These are phyloP conservation scores for Oppia nitens DNA, from an alignment of 1,140 invertebrate species.

Conservation along the genomic window DNA sequence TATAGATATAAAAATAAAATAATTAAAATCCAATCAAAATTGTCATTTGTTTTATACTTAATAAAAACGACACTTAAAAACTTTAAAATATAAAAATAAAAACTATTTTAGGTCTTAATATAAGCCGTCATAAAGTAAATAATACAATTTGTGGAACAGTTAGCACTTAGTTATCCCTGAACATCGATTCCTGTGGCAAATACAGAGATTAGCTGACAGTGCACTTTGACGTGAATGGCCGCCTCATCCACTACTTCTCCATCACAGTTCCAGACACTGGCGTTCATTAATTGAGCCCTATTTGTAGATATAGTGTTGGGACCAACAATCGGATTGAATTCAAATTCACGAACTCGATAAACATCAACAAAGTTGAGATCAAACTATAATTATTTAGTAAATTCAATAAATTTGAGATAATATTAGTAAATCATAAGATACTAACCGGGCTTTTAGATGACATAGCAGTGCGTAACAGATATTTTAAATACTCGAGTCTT, in stretches of 20 bases:
- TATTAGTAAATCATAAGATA: constrained; percentile 12
- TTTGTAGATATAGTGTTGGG: constrained; percentile 2
- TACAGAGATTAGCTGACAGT: constrained; percentile 9
- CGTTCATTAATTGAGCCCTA: not conserved
- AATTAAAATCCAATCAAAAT: too few relatives aligned
- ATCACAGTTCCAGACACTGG: constrained; percentile 62
- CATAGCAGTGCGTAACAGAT: constrained; percentile 35
- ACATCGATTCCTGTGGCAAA: constrained; percentile 8
- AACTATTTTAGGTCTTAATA: too few relatives aligned
- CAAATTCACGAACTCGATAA: constrained; percentile 39
- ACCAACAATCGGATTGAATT: constrained; percentile 16
- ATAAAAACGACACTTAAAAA: too few relatives aligned
- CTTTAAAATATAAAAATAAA: too few relatives aligned
- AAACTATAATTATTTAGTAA: constrained; percentile 33
- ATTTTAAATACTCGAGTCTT: constrained; percentile 50
- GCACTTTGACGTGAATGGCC: constrained; percentile 45
- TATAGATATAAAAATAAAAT: too few relatives aligned
- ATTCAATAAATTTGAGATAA: not conserved
- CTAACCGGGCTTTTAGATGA: constrained; percentile 40
- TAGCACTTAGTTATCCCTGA: not conserved
- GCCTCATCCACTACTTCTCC: constrained; percentile 54
- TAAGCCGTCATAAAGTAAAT: too few relatives aligned
- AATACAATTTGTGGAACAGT: too few relatives aligned
- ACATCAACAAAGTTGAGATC: constrained; percentile 60
- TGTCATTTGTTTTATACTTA: too few relatives aligned